A percentile compares a stretch with the other conserved stretches of the same genome.
These are phyloP conservation scores for Porites lutea DNA, from an alignment of 64 coral and sea anemone species.

Conservation along the genomic window DNA sequence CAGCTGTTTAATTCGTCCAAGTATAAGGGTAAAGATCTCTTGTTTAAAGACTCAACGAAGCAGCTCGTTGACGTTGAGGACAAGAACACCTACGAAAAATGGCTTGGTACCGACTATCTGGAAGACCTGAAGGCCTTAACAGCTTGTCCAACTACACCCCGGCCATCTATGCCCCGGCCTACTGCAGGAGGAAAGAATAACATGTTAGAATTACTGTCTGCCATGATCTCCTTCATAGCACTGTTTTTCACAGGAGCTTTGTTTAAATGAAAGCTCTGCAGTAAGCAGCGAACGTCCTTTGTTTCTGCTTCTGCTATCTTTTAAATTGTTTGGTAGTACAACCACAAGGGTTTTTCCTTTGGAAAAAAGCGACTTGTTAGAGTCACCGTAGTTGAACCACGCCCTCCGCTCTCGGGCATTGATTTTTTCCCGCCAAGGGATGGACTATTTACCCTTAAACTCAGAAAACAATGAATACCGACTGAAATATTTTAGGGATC, in stretches of 20 bases:
- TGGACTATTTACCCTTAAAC: too few relatives aligned
- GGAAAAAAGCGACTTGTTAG: too few relatives aligned
- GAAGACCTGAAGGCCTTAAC: conserved; percentile 1
- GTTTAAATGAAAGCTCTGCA: not conserved
- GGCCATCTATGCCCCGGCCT: not conserved
- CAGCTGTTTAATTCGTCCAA: not conserved
- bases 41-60: conserved; percentile 76
- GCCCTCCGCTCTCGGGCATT: too few relatives aligned
- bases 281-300: too few relatives aligned
- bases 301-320: too few relatives aligned
- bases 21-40: conserved; percentile 13
- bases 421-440: too few relatives aligned
- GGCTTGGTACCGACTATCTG: conserved; percentile 42
- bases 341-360: too few relatives aligned
- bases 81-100: conserved; percentile 23
- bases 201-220: not conserved
- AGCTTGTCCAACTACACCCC: not conserved
- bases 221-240: not conserved
- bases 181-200: not conserved
- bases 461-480: too few relatives aligned
- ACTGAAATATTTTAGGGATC: too few relatives aligned
- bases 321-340: too few relatives aligned
- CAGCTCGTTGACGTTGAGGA: conserved; percentile 37
- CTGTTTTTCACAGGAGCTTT: not conserved
- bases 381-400: too few relatives aligned